Percentiles rank a stretch among this genome's conserved stretches.
phyloP scores from a whole-genome alignment of 2,113 vertebrate genomes.

The Oceanites oceanicus region DNA sequence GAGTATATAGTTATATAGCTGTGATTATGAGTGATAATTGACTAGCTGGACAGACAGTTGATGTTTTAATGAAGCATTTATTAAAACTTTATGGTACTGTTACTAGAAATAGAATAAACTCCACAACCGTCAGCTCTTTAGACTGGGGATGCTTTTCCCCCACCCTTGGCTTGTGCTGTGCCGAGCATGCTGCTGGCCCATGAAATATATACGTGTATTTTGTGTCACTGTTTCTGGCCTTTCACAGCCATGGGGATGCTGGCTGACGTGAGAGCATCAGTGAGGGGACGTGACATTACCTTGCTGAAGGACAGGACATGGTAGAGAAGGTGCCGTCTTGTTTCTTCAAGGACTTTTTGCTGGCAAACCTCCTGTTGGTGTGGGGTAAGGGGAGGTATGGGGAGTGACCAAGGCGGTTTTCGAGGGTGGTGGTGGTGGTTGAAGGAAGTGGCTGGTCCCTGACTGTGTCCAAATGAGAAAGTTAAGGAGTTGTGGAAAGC shows the following conservation, averaged over 20 bases:
- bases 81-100: neutral
- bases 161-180: neutral
- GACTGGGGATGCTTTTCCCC: neutral
- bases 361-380: neutral
- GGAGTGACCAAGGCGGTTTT: accelerated
- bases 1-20: neutral
- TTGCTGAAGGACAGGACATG: neutral
- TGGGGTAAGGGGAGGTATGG: neutral
- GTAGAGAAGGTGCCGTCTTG: neutral
- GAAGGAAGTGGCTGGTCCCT: neutral
- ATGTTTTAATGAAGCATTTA: neutral
- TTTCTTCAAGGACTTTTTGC: neutral
- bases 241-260: neutral
- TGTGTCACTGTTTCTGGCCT: neutral
- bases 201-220: neutral
- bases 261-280: neutral
- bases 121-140: neutral
- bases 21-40: conserved; percentile 10
- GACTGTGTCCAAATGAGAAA: neutral
- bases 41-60: conserved; percentile 17
- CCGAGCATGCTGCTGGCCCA: neutral
- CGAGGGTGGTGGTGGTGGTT: neutral
- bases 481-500: neutral
- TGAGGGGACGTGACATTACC: neutral
- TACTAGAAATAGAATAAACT: neutral